A percentile compares a stretch with the other conserved stretches of the same genome.
phyloP scores from a whole-genome alignment of 1,140 invertebrate species.

The Thaumatotibia leucotreta region DNA sequence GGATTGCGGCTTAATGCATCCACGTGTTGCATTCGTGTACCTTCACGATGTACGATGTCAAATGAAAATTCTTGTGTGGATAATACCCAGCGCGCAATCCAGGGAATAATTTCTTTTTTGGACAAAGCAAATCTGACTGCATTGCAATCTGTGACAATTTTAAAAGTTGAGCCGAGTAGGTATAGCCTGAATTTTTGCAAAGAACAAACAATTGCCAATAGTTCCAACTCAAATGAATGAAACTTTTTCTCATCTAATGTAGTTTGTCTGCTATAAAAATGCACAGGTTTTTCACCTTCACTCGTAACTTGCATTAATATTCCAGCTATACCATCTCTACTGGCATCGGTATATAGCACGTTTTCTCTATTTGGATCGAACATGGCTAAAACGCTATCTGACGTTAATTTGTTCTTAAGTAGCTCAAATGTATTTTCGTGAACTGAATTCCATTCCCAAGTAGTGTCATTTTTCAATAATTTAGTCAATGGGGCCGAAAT shows the following conservation, averaged over 20 bases:
- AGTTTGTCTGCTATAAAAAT: constrained; percentile 5
- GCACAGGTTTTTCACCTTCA: constrained; percentile 13
- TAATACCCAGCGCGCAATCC: constrained; percentile 25
- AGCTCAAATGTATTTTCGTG: not conserved
- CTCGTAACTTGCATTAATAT: constrained; percentile 2
- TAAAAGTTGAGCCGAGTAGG: not conserved
- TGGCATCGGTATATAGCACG: constrained; percentile 20
- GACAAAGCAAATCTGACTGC: constrained; percentile 19
- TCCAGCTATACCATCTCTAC: constrained; percentile 18
- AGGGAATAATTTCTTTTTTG: constrained; percentile 22
- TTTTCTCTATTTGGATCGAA: not conserved
- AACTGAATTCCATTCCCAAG: constrained; percentile 16
- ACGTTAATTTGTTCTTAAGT: not conserved
- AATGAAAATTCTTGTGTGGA: constrained; percentile 19
- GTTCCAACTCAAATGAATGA: constrained; percentile 26
- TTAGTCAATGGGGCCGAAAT: constrained; percentile 27
- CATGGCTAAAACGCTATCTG: not conserved
- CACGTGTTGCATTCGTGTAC: constrained; percentile 35
- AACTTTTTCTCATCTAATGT: constrained; percentile 15
- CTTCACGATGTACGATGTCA: constrained; percentile 17
- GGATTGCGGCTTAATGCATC: constrained; percentile 43
- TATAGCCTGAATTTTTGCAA: constrained; percentile 21
- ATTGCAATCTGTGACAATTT: constrained; percentile 24
- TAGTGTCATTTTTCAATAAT: constrained; percentile 23
- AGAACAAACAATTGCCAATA: constrained; percentile 28